These are phyloP conservation scores for Redunca redunca DNA, from an alignment of 2,113 vertebrate species.

Conservation along the genomic window DNA sequence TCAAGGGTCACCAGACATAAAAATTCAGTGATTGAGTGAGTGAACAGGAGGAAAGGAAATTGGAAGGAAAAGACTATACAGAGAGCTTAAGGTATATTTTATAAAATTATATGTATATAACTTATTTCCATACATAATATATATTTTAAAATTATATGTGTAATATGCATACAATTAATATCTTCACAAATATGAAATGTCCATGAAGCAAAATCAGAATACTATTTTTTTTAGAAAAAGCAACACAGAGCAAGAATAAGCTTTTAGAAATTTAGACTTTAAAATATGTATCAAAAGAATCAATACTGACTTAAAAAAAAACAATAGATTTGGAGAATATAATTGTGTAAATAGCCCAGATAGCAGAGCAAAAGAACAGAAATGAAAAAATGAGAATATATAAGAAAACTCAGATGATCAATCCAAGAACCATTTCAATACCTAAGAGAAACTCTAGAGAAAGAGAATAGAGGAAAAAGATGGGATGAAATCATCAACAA, in stretches of 20 bases:
- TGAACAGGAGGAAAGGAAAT: neutral
- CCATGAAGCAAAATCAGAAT: neutral
- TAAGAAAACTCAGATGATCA: neutral
- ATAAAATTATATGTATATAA: neutral
- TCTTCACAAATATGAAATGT: neutral
- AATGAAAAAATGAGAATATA: neutral
- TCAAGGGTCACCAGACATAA: neutral
- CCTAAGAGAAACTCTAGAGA: neutral
- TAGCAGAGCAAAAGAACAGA: neutral
- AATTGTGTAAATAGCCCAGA: neutral
- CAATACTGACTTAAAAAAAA: neutral
- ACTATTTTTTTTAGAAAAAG: neutral
- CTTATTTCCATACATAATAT: neutral
- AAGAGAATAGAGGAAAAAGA: neutral
- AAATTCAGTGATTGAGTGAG: neutral
- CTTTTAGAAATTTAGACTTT: neutral
- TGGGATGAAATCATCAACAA: neutral
- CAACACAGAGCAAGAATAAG: neutral
- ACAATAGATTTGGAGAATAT: neutral
- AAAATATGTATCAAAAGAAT: neutral
- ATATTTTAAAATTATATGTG: neutral
- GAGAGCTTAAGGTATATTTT: neutral
- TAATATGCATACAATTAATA: neutral
- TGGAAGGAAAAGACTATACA: neutral
- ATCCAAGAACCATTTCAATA: neutral